These are phyloP conservation scores for Dromius quadrimaculatus DNA, from an alignment of 2,888 invertebrate species.

Conservation along the genomic window DNA sequence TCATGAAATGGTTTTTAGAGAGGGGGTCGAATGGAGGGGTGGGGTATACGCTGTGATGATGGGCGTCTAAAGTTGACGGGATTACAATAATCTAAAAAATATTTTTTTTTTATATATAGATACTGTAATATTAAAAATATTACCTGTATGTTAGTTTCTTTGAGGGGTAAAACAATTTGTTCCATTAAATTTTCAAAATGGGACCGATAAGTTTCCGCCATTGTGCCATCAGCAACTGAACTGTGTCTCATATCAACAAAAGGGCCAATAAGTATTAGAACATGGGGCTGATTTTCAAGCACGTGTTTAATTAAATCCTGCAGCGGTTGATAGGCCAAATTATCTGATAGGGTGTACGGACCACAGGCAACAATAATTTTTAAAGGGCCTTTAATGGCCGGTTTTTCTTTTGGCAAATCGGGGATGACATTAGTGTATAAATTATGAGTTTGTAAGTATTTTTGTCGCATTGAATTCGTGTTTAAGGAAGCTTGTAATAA, in stretches of 20 bases:
- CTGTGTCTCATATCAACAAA: constrained; percentile 81
- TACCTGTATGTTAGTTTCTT: constrained; percentile 64
- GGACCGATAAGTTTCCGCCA: constrained; percentile 78
- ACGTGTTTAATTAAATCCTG: constrained; percentile 80
- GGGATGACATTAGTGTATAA: constrained; percentile 72
- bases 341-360: constrained; percentile 84
- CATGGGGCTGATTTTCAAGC: constrained; percentile 77
- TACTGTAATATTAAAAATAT: constrained; percentile 4
- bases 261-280: constrained; percentile 87
- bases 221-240: constrained; percentile 71
- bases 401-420: constrained; percentile 64
- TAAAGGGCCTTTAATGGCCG: constrained; percentile 66
- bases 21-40: constrained; percentile 79
- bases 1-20: constrained; percentile 66
- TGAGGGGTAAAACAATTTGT: constrained; percentile 74
- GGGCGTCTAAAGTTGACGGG: constrained; percentile 81
- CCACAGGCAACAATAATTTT: constrained; percentile 84
- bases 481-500: constrained; percentile 73
- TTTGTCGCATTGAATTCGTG: constrained; percentile 77
- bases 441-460: constrained; percentile 65
- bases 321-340: constrained; percentile 84
- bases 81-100: constrained; percentile 76
- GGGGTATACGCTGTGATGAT: constrained; percentile 85
- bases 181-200: constrained; percentile 80
- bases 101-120: neutral